These are phyloP conservation scores for Erpornis zantholeuca DNA, from an alignment of 2,113 vertebrate genomes.

Conservation along the genomic window DNA sequence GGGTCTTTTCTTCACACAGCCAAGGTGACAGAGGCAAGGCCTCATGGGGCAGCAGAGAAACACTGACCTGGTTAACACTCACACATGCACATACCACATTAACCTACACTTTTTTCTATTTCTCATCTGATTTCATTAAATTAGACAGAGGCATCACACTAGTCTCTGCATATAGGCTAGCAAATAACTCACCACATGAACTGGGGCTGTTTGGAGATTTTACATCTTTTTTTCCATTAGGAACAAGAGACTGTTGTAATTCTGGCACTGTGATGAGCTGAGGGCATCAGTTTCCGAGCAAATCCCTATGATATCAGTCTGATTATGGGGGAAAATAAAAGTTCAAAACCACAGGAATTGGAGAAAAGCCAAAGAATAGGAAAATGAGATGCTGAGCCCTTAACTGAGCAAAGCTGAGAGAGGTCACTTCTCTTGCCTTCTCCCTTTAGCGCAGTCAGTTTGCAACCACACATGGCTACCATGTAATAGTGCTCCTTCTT, in stretches of 20 bases:
- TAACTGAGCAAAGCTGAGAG: not conserved
- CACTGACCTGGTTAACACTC: not conserved
- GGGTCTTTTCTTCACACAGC: not conserved
- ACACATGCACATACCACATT: not conserved
- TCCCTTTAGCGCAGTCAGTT: not conserved
- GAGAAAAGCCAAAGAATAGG: not conserved
- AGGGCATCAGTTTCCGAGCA: not conserved
- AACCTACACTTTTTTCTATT: not conserved
- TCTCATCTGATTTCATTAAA: not conserved
- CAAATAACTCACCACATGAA: not conserved
- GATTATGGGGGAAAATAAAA: not conserved
- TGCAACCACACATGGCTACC: not conserved
- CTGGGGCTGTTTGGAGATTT: not conserved
- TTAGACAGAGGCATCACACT: not conserved
- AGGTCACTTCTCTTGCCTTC: not conserved
- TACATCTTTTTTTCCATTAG: constrained; percentile 25
- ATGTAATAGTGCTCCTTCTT: not conserved
- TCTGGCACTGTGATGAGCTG: constrained; percentile 7
- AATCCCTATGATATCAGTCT: constrained; percentile 31
- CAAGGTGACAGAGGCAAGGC: not conserved
- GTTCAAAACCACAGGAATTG: not conserved
- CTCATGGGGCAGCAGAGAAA: not conserved
- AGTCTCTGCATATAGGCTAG: not conserved
- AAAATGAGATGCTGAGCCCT: not conserved
- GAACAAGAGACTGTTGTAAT: constrained; percentile 24